Conservation (phyloP, 2,797 vertebrate species). For the Crocidura indochinensis region DNA sequence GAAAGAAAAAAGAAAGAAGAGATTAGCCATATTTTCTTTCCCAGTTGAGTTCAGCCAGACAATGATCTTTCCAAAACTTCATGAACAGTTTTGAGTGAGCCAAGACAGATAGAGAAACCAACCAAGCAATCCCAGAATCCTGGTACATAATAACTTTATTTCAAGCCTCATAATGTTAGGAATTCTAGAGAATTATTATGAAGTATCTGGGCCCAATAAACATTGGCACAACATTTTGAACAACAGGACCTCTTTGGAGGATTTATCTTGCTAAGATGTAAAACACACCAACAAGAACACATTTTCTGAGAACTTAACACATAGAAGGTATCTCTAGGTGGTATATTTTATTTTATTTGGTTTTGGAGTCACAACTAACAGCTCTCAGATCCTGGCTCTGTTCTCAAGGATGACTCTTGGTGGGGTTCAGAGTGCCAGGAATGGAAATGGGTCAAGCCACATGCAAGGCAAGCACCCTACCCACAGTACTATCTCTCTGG, state of each 20-base stretch:
- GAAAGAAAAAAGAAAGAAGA: background rate
- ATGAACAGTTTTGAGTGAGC: background rate
- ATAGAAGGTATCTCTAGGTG: background rate
- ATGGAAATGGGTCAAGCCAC: too few species aligned
- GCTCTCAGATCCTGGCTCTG: too few species aligned
- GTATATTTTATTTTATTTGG: too few species aligned
- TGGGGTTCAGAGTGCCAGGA: too few species aligned
- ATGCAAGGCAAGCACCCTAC: too few species aligned
- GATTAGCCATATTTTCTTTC: background rate
- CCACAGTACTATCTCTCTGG: too few species aligned
- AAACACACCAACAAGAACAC: background rate
- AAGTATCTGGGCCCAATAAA: background rate
- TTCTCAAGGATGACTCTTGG: too few species aligned
- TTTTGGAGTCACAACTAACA: too few species aligned
- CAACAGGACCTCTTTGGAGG: background rate
- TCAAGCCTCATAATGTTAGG: background rate
- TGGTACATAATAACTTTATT: background rate
- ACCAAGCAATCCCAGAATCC: background rate
- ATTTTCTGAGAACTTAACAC: conserved; percentile 15
- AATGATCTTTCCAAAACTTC: background rate
- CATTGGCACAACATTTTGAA: background rate
- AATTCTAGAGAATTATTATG: background rate
- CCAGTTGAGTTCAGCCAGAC: background rate
- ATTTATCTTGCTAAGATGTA: background rate
- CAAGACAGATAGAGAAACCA: background rate